A percentile compares a stretch with the other conserved stretches of the same genome.
phyloP scores from a whole-genome alignment of 1,140 invertebrate genomes.

The Drosophila equinoxialis region DNA sequence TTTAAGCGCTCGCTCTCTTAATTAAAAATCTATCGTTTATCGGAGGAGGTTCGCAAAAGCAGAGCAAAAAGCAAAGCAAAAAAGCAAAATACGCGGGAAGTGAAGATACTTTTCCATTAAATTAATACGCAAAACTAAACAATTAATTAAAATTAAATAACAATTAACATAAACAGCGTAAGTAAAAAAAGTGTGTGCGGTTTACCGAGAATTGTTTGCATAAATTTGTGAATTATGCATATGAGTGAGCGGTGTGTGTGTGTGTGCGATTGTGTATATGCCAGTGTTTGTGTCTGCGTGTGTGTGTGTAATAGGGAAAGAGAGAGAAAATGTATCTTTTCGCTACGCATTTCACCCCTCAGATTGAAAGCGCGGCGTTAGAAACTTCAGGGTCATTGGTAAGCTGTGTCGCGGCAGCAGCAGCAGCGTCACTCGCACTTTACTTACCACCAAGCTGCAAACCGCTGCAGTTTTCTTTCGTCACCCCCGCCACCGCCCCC shows the following conservation, averaged over 20 bases:
- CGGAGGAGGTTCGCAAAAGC: constrained; percentile 37
- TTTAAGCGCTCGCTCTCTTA: no score
- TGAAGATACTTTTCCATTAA: constrained; percentile 56
- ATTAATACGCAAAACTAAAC: constrained; percentile 52
- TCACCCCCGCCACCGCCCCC: background rate
- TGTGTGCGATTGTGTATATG: constrained; percentile 37
- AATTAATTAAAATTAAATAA: no score
- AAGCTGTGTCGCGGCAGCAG: constrained; percentile 13
- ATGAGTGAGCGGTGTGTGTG: constrained; percentile 27
- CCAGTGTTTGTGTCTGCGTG: constrained; percentile 22
- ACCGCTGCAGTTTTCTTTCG: constrained; percentile 12
- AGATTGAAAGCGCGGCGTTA: constrained; percentile 38
- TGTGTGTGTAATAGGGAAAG: constrained; percentile 30
- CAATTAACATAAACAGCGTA: constrained; percentile 71
- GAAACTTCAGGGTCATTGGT: constrained; percentile 60
- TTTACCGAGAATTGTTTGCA: constrained; percentile 62
- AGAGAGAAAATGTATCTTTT: constrained; percentile 69
- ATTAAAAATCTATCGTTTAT: no score
- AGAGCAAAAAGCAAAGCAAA: constrained; percentile 59
- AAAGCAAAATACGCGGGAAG: constrained; percentile 67
- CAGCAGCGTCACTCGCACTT: constrained; percentile 3
- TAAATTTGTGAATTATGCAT: constrained; percentile 66
- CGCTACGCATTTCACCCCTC: constrained; percentile 77
- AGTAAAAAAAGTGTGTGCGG: constrained; percentile 49
- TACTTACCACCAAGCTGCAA: constrained; percentile 14